Conservation (phyloP, 1,140 invertebrate genomes). For the Protaetia brevitarsis region DNA sequence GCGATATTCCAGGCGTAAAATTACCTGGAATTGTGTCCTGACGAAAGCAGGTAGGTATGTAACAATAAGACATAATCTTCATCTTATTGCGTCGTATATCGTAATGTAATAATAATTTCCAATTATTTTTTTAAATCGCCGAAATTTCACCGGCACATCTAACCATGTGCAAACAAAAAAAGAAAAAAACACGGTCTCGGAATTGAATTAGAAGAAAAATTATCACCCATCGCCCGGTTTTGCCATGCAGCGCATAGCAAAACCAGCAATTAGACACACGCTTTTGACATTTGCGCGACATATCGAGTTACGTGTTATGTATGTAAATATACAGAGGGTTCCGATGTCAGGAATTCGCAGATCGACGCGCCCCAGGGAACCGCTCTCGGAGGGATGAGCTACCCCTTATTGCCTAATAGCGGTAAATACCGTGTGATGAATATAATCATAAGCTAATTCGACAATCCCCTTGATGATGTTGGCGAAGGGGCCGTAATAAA, state of each 20-base stretch:
- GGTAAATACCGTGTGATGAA: constrained; percentile 48
- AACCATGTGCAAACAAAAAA: too few relatives aligned
- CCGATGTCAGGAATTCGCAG: constrained; percentile 15
- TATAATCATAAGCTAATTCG: constrained; percentile 48
- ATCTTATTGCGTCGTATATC: too few relatives aligned
- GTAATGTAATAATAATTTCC: too few relatives aligned
- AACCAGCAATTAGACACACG: neutral
- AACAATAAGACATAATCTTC: too few relatives aligned
- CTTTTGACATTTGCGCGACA: constrained; percentile 30
- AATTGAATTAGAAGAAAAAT: too few relatives aligned
- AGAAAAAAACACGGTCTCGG: too few relatives aligned
- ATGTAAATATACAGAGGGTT: constrained; percentile 44
- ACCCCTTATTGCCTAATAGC: constrained; percentile 47
- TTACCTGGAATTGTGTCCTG: too few relatives aligned
- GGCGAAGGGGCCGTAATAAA: constrained; percentile 47
- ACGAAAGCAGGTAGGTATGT: too few relatives aligned
- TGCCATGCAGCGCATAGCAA: neutral
- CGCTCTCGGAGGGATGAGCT: constrained; percentile 34
- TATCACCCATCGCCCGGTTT: neutral
- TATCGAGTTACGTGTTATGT: constrained; percentile 45
- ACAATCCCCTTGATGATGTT: constrained; percentile 36
- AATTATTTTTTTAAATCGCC: too few relatives aligned
- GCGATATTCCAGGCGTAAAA: too few relatives aligned
- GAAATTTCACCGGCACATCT: too few relatives aligned
- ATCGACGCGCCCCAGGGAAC: constrained; percentile 28